Conservation (phyloP, 2,888 invertebrate species). For the Lamellibrachia columna region DNA sequence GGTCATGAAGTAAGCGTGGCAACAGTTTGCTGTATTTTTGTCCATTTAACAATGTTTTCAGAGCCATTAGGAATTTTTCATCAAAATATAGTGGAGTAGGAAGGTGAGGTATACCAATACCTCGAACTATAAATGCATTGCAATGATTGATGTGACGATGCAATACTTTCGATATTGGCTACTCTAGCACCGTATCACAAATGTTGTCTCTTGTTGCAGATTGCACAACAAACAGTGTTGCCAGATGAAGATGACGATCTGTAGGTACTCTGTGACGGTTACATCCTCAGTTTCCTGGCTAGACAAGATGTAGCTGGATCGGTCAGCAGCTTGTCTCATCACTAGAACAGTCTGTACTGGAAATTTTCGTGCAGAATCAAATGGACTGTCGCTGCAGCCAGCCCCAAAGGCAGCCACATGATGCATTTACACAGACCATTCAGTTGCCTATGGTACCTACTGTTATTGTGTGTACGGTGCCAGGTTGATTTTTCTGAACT, state of each 20-base stretch:
- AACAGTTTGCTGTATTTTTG: too few species aligned
- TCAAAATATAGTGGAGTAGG: too few species aligned
- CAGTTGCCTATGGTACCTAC: not conserved
- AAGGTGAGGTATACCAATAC: too few species aligned
- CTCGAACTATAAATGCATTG: too few species aligned
- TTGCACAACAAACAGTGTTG: slow-evolving; percentile 42
- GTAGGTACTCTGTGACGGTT: not conserved
- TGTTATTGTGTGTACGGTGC: not conserved
- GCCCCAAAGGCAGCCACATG: not conserved
- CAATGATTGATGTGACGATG: too few species aligned
- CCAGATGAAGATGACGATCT: slow-evolving; percentile 42
- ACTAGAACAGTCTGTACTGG: not conserved
- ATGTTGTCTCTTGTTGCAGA: slow-evolving; percentile 27
- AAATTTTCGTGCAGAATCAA: not conserved
- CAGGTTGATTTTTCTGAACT: not conserved
- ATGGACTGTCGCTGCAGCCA: not conserved
- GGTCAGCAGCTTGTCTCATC: not conserved
- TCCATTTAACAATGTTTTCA: too few species aligned
- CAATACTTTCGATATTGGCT: too few species aligned
- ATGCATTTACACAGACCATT: slow-evolving; percentile 11
- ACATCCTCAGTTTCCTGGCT: not conserved
- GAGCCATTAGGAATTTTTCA: too few species aligned
- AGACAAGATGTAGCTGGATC: not conserved
- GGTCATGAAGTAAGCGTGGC: too few species aligned
- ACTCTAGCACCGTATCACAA: not conserved